These are phyloP conservation scores for Ciconia nigra DNA, from an alignment of 2,797 vertebrate genomes.

Conservation along the genomic window DNA sequence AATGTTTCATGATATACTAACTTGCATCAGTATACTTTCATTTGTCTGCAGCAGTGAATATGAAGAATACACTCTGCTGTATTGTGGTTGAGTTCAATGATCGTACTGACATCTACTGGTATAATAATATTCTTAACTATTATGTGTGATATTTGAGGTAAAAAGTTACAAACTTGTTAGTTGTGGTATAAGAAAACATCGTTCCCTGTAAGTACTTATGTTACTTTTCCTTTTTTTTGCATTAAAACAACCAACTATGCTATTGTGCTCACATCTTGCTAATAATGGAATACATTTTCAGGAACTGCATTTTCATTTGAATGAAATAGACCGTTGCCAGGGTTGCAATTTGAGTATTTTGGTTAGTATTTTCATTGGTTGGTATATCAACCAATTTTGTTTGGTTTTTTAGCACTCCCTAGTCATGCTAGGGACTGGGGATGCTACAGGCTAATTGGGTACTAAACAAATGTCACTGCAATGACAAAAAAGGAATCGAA, in stretches of 20 bases:
- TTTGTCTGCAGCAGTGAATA: neutral
- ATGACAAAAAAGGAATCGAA: neutral
- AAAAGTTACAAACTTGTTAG: neutral
- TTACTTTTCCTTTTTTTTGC: neutral
- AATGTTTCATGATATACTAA: constrained; percentile 21
- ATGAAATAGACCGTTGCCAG: neutral
- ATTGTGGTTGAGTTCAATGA: constrained; percentile 53
- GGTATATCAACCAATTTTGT: neutral
- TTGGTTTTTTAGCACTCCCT: neutral
- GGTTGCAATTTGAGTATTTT: neutral
- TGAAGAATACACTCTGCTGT: neutral
- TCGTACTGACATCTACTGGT: constrained; percentile 78
- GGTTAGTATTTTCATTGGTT: neutral
- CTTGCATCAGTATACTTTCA: constrained; percentile 26
- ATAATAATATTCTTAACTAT: neutral
- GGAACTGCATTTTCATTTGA: neutral
- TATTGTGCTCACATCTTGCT: neutral
- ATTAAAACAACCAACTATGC: neutral
- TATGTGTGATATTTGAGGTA: neutral
- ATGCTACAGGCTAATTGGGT: neutral
- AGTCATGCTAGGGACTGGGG: neutral
- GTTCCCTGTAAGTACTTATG: neutral
- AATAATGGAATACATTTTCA: neutral
- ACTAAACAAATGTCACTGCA: neutral
- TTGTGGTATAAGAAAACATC: neutral